Evolutionary conservation across 1,140 invertebrate genomes (phyloP), one percentile per base, ranked within the genome.

Genomic region (Myzus persicae): DNA sequence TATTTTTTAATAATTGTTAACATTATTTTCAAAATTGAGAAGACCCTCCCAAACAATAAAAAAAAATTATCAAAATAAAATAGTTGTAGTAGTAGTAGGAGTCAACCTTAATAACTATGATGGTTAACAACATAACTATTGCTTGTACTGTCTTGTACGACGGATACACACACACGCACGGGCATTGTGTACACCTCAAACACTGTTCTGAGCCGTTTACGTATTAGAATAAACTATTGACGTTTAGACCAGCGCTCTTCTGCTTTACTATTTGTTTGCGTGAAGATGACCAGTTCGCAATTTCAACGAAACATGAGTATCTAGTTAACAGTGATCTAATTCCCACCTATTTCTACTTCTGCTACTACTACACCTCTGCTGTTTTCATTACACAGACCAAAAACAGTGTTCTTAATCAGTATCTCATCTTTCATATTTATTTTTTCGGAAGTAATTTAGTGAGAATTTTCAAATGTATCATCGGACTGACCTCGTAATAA

Each of bases 401-500:
- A 76, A n/a, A 18, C 59, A 67, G 59, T 67, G 59, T 67, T 67
- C 31, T 67, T 59, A 59, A 59, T 31, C 59, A n/a, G 31, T 76
- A n/a, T n/a, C 59, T n/a, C 31, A 76, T 76, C n/a, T 76, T 76
- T 36, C 59, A 76, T 76, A 76, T 76, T 76, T 31, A n/a, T 76
- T 76, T 76, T 76, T 18, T 76, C 59, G 11, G 5, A 76, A 76
- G 59, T 76, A 76, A 18, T 76, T 76, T 76, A 76, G 59, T 51
- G 44, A 89, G 87, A 89, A 54, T 54, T n/a, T 87, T 51, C 8
- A 89, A 89, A 54, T 89, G 87, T 89, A 89, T 54, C 46, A 51
- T 89, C 87, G 36, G 87, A 51, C 87, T 89, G 51, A 89, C 44
- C 51, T n/a, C 40, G 3, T 26, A 26, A 54, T 90, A 54, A 59